Evolutionary conservation across 2,113 vertebrate genomes (phyloP).

Genomic region (Phylloscopus trochiloides): DNA sequence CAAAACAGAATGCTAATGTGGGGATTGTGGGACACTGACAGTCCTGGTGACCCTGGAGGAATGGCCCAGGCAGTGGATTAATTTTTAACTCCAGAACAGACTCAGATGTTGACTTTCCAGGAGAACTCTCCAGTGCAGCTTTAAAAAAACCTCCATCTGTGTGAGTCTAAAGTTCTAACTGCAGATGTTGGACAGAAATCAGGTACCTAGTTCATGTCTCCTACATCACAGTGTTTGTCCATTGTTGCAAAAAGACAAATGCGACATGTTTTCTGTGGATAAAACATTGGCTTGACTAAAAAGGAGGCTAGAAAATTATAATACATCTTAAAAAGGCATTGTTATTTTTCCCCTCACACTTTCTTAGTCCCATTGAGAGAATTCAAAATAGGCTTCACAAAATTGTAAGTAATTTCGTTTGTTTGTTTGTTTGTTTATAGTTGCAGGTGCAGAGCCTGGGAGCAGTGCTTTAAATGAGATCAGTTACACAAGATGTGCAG

Average conservation of each 20-base stretch:
- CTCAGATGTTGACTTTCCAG: neutral
- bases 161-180: neutral
- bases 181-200: neutral
- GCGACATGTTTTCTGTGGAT: neutral
- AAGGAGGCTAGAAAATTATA: neutral
- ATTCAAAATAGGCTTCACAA: neutral
- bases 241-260: neutral
- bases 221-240: neutral
- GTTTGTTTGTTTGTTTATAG: neutral
- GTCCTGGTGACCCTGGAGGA: neutral
- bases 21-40: neutral
- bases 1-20: neutral
- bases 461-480: neutral
- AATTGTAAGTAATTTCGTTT: neutral
- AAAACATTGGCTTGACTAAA: neutral
- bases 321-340: neutral
- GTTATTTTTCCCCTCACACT: neutral
- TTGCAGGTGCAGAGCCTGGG: neutral
- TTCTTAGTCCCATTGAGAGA: neutral
- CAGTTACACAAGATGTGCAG: neutral
- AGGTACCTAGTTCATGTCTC: neutral
- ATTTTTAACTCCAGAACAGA: neutral
- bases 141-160: fast-evolving
- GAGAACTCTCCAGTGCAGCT: neutral
- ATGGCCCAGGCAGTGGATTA: neutral